Percentiles rank a stretch among this genome's conserved stretches.
phyloP scores from a whole-genome alignment of 2,888 invertebrate species.

The Hedya salicella region DNA sequence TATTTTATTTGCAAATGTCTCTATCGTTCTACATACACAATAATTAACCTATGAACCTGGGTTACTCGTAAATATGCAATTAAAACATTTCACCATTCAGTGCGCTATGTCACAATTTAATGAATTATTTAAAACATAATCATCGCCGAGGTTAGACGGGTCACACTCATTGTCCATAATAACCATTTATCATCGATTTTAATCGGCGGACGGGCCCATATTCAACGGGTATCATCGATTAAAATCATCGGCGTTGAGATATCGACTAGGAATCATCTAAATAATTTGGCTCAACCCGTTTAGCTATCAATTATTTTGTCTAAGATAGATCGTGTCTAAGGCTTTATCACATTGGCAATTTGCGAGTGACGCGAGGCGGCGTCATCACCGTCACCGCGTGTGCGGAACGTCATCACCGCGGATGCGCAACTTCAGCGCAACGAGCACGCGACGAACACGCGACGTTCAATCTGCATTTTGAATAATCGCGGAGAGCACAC shows the following conservation, averaged over 20 bases:
- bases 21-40: conserved; percentile 22
- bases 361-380: too few relatives aligned
- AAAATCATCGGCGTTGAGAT: conserved; percentile 29
- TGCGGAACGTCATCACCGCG: too few relatives aligned
- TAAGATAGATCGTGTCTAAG: conserved; percentile 4
- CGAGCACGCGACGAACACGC: too few relatives aligned
- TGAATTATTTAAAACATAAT: conserved; percentile 30
- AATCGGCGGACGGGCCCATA: conserved; percentile 21
- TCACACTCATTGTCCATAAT: conserved; percentile 29
- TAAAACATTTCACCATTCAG: conserved; percentile 37
- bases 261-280: conserved; percentile 20
- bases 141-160: conserved; percentile 24
- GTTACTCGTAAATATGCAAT: conserved; percentile 36
- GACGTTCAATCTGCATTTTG: too few relatives aligned
- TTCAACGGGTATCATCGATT: conserved; percentile 24
- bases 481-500: too few relatives aligned
- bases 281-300: conserved; percentile 30
- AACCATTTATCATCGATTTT: conserved; percentile 35
- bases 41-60: conserved; percentile 42
- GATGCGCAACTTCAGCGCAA: too few relatives aligned
- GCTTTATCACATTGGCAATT: too few relatives aligned
- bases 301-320: conserved; percentile 33
- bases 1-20: conserved; percentile 30
- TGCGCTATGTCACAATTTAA: conserved; percentile 33
- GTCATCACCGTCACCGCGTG: too few relatives aligned